These are phyloP conservation scores for Lonchura striata DNA, from an alignment of 2,113 vertebrate species.

Conservation along the genomic window DNA sequence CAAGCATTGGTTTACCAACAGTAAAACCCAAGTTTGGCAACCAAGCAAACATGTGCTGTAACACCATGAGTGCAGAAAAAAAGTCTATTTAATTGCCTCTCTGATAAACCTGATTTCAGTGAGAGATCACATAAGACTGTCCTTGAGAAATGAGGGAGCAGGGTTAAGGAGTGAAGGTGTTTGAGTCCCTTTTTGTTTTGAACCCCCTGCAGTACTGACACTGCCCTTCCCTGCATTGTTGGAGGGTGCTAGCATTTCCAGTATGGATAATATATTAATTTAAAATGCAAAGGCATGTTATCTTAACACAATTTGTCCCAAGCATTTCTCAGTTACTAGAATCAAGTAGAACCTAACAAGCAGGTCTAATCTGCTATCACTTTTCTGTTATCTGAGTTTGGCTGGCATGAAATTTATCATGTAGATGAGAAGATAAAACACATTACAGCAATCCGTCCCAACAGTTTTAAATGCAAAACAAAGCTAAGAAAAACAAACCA, in stretches of 20 bases:
- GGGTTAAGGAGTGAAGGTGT: neutral
- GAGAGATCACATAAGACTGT: rapidly evolving
- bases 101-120: neutral
- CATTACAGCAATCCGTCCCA: neutral
- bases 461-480: neutral
- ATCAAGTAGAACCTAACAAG: neutral
- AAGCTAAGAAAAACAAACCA: neutral
- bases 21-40: neutral
- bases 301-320: neutral
- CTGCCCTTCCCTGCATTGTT: neutral
- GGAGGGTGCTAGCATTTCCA: neutral
- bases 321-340: neutral
- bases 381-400: neutral
- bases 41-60: neutral
- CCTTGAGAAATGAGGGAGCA: neutral
- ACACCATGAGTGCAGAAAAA: neutral
- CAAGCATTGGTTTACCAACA: neutral
- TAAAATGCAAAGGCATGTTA: neutral
- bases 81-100: neutral
- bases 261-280: neutral
- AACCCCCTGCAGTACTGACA: neutral
- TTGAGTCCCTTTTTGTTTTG: neutral
- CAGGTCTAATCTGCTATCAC: neutral
- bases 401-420: neutral
- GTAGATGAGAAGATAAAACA: neutral